Base-by-base conservation (phyloP, 92 coral and sea anemone species). In the Isaurus tuberculatus region DNA sequence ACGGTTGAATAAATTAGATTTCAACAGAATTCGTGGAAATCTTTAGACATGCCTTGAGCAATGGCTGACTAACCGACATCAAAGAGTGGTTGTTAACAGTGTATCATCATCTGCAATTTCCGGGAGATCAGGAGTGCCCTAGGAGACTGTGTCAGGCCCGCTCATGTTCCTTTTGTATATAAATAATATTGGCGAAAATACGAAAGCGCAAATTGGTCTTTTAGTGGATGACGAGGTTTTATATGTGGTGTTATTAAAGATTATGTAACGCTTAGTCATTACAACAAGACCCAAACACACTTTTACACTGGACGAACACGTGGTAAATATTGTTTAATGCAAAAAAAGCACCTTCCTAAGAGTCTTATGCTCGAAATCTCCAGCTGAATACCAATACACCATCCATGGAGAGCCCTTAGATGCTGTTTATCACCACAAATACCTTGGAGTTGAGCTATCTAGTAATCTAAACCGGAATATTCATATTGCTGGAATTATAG, bases 261-360 rank as follows among this genome's bases (percentile, higher is more conserved):
- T 29, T 25, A 65, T 26, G 71, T 26, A 6, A 8, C 71, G 22
- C 36, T n/a, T n/a, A 65, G 19, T 29, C 71, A 65, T 32, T 65
- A 29, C 40, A 65, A 65, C 42, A 65, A 65, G 43, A 65, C 19
- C 71, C 30, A 13, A 26, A 65, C 40, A 65, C 70, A 65, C 70
- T 65, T 28, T 36, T 8, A 65, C 17, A 65, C 40, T 65, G 70
- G 70, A n/a, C 19, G 28, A 40, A 65, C 70, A 65, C 40, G 13
- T 65, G 70, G 70, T 40, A 65, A 65, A 28, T 65, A 17, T 10
- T 40, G 34, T 65, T 65, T 1, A 77, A 78, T 25, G 71, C 70
- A 78, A 57, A 70, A 55, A 55, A 48, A 55, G 80, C 51, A 73
- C 80, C 63, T 4, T 73, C 51, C 80, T 73, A 73, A 73, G 80